A percentile compares a stretch with the other conserved stretches of the same genome.
These are phyloP conservation scores for Galago senegalensis DNA, from an alignment of 2,797 vertebrate genomes.

Conservation along the genomic window DNA sequence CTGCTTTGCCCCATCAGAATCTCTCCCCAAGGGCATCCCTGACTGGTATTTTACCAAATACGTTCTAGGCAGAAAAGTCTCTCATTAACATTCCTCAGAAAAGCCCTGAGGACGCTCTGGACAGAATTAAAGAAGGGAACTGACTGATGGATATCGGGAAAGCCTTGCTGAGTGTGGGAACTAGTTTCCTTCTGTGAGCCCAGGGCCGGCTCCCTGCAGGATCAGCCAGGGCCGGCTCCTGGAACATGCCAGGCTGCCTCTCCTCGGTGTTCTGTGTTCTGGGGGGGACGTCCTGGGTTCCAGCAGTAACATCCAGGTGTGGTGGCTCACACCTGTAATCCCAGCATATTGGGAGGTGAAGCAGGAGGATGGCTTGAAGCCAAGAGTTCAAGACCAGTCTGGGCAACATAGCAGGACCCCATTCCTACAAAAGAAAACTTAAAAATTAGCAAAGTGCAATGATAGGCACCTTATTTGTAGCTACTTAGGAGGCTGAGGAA, in stretches of 20 bases:
- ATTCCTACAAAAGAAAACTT: background rate
- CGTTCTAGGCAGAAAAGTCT: constrained; percentile 79
- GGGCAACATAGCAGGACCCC: background rate
- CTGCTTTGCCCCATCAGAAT: constrained; percentile 72
- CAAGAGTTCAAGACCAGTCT: background rate
- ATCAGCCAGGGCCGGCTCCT: rapidly evolving
- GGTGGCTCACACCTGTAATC: background rate
- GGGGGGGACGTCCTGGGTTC: background rate
- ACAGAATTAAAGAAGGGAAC: constrained; percentile 28
- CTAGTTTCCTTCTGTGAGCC: background rate
- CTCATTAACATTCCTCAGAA: constrained; percentile 85
- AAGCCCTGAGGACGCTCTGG: constrained; percentile 61
- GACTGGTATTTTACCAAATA: constrained; percentile 73
- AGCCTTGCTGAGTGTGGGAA: background rate
- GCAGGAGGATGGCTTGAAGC: background rate
- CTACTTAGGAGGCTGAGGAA: background rate
- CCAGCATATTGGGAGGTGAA: background rate
- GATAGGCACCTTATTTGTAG: background rate
- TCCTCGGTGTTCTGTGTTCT: background rate
- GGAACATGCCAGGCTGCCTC: rapidly evolving
- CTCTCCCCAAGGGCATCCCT: constrained; percentile 71
- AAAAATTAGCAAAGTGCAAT: background rate
- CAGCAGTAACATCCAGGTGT: background rate
- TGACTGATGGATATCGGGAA: background rate
- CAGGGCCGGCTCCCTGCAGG: background rate